Conservation (phyloP, 2,113 vertebrate genomes). For the Serilophus lunatus region DNA sequence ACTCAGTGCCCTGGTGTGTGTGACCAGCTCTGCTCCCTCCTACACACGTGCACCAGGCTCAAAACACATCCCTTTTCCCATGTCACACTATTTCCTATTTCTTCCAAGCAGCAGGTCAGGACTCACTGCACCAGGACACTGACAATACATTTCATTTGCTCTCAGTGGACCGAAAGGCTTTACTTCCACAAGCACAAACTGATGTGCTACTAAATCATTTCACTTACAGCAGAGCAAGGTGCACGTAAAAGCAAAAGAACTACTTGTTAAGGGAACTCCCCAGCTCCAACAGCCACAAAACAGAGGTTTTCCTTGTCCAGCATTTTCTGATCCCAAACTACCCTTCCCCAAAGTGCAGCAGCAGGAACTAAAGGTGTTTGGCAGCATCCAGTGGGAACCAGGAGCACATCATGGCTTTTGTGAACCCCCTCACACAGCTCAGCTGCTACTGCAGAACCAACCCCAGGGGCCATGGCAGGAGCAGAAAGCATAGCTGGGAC, state of each 20-base stretch:
- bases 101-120: not conserved
- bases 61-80: rapidly evolving
- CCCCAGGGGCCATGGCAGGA: not conserved
- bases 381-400: not conserved
- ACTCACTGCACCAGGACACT: not conserved
- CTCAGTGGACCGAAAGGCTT: not conserved
- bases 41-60: not conserved
- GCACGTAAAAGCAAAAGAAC: not conserved
- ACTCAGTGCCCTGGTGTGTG: not conserved
- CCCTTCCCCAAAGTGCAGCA: not conserved
- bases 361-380: rapidly evolving
- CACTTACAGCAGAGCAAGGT: not conserved
- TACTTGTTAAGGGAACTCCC: rapidly evolving
- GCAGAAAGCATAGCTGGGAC: not conserved
- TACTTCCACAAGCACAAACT: not conserved
- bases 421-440: not conserved
- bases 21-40: not conserved
- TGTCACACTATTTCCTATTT: not conserved
- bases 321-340: not conserved
- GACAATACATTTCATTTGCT: not conserved
- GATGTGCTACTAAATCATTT: not conserved
- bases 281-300: not conserved
- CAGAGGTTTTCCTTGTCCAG: not conserved
- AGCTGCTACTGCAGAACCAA: not conserved
- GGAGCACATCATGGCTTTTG: rapidly evolving